These are phyloP conservation scores for Thamnaconus septentrionalis DNA, from an alignment of 2,113 vertebrate genomes.

Conservation along the genomic window DNA sequence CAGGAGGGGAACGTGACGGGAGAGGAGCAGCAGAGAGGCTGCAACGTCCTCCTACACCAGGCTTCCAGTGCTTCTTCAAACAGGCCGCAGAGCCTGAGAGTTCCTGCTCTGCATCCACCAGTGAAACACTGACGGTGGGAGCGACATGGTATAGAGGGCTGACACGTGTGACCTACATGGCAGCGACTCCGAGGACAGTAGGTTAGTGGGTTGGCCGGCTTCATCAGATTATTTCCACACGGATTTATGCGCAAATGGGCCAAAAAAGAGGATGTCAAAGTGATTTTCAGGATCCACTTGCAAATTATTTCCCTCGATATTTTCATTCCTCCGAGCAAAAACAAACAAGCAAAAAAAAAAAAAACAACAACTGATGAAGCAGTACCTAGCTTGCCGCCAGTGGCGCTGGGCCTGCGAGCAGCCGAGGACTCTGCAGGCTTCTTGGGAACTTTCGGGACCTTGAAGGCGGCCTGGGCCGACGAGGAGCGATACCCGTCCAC, in stretches of 20 bases:
- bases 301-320: background rate
- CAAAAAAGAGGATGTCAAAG: no score
- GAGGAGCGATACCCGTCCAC: constrained; percentile 94
- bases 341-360: background rate
- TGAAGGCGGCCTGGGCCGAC: constrained; percentile 89
- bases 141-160: background rate
- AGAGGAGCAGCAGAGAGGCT: no score
- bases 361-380: background rate
- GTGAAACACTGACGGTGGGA: no score
- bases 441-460: constrained; percentile 91
- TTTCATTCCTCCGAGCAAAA: background rate
- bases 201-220: background rate
- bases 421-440: constrained; percentile 83
- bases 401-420: constrained; percentile 84
- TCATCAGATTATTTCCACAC: no score
- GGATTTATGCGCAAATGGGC: no score
- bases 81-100: background rate
- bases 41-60: no score
- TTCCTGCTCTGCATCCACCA: background rate
- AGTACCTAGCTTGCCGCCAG: constrained; percentile 86
- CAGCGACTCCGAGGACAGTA: background rate
- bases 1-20: no score
- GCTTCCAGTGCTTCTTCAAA: constrained; percentile 1
- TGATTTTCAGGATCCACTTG: no score
- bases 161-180: background rate